Conservation (phyloP, 2,113 vertebrate species). For the Glaucidium brasilianum region DNA sequence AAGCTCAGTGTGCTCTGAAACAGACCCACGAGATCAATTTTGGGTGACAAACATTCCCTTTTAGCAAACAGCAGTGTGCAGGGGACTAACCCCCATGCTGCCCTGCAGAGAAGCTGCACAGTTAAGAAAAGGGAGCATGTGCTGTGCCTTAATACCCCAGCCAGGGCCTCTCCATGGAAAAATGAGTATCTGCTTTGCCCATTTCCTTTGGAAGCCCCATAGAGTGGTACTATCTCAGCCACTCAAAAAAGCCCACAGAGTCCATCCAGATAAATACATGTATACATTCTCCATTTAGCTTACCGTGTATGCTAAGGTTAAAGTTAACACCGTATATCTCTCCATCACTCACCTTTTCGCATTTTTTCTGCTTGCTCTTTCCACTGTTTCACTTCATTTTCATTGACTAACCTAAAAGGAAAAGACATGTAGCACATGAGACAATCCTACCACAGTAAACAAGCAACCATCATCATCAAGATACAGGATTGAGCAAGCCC, state of each 20-base stretch:
- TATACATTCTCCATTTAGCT: neutral
- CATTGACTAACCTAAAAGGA: constrained; percentile 91
- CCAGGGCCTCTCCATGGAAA: neutral
- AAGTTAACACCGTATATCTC: accelerated
- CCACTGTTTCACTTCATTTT: constrained; percentile 99
- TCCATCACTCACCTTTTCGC: constrained; percentile 86
- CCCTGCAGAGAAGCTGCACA: neutral
- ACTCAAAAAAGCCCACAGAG: neutral
- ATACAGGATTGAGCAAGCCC: neutral
- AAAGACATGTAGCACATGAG: neutral
- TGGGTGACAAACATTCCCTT: neutral
- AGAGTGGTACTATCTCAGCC: neutral
- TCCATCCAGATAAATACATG: neutral
- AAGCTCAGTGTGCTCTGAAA: constrained; percentile 91
- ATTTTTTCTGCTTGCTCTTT: constrained; percentile 99
- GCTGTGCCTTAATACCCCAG: neutral
- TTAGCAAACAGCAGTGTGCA: accelerated
- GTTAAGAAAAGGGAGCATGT: neutral
- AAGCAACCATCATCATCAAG: neutral
- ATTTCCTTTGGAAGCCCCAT: neutral
- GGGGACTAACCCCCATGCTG: neutral
- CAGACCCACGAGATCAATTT: neutral
- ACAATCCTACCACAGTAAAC: neutral
- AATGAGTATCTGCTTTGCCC: neutral
- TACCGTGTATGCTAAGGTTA: accelerated